These are phyloP conservation scores for Steromphala cineraria DNA, from an alignment of 2,888 invertebrate genomes.

Conservation along the genomic window DNA sequence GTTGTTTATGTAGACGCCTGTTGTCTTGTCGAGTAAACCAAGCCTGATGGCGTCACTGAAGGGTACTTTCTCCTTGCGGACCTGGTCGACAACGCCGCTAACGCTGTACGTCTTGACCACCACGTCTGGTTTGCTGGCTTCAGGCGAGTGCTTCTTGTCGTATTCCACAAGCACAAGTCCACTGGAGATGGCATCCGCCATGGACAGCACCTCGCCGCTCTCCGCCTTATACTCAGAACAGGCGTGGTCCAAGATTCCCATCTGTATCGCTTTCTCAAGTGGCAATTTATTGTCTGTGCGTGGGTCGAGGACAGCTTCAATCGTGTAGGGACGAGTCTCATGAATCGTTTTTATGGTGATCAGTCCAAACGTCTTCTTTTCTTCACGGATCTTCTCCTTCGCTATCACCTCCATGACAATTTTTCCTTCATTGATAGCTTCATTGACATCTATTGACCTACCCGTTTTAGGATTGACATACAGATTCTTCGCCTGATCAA, in stretches of 20 bases:
- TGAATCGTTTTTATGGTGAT: conserved; percentile 70
- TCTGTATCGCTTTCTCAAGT: conserved; percentile 50
- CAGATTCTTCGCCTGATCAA: conserved; percentile 54
- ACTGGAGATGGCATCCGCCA: conserved; percentile 66
- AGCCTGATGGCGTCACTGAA: conserved; percentile 56
- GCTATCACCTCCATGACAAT: conserved; percentile 67
- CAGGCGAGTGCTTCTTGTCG: conserved; percentile 39
- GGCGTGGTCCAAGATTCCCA: conserved; percentile 55
- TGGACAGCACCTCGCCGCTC: conserved; percentile 53
- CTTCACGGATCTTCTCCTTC: conserved; percentile 65
- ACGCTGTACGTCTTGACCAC: conserved; percentile 72
- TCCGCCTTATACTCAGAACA: conserved; percentile 55
- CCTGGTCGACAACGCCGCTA: conserved; percentile 69
- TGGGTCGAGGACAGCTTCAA: conserved; percentile 55
- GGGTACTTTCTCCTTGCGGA: conserved; percentile 52
- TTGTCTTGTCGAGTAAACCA: conserved; percentile 64
- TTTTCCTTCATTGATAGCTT: conserved; percentile 70
- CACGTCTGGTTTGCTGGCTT: conserved; percentile 45
- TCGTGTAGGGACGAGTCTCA: conserved; percentile 67
- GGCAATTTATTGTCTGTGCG: conserved; percentile 50
- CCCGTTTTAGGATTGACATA: conserved; percentile 63
- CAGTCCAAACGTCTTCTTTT: conserved; percentile 70
- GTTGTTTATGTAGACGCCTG: conserved; percentile 70
- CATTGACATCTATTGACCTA: conserved; percentile 56
- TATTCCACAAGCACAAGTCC: conserved; percentile 67